Percentiles rank a stretch among this genome's conserved stretches.
These are phyloP conservation scores for Drosophila vallismaia DNA, from an alignment of 2,888 invertebrate genomes.

Conservation along the genomic window DNA sequence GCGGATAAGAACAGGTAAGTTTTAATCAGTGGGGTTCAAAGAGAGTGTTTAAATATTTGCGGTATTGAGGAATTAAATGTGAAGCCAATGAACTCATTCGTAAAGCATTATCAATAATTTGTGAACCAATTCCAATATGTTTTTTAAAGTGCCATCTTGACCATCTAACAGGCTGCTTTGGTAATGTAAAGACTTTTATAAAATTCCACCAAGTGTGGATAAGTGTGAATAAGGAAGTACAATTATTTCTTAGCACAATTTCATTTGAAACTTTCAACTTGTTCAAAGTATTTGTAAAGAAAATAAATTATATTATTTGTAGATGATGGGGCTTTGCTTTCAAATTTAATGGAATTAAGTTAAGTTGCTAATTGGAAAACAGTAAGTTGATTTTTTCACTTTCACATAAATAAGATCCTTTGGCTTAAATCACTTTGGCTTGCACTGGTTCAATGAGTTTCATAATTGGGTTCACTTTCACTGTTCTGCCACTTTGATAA, in stretches of 20 bases:
- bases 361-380: not conserved
- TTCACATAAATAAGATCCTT: constrained; percentile 55
- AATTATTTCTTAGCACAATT: not conserved
- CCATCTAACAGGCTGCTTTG: not conserved
- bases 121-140: not conserved
- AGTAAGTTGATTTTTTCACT: constrained; percentile 39
- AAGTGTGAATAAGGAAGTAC: not conserved
- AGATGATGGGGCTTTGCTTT: not conserved
- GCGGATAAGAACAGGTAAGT: constrained; percentile 42
- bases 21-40: not conserved
- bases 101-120: not conserved
- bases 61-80: not conserved
- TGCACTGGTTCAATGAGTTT: constrained; percentile 54
- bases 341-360: not conserved
- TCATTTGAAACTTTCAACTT: not conserved
- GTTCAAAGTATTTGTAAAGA: not conserved
- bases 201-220: not conserved
- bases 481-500: constrained; percentile 43
- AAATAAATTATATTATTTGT: not conserved
- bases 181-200: not conserved
- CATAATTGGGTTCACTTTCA: constrained; percentile 61
- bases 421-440: constrained; percentile 24
- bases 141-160: not conserved
- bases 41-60: not conserved
- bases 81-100: not conserved